Conservation (phyloP, 2,888 invertebrate species). For the Archips crataeganus region DNA sequence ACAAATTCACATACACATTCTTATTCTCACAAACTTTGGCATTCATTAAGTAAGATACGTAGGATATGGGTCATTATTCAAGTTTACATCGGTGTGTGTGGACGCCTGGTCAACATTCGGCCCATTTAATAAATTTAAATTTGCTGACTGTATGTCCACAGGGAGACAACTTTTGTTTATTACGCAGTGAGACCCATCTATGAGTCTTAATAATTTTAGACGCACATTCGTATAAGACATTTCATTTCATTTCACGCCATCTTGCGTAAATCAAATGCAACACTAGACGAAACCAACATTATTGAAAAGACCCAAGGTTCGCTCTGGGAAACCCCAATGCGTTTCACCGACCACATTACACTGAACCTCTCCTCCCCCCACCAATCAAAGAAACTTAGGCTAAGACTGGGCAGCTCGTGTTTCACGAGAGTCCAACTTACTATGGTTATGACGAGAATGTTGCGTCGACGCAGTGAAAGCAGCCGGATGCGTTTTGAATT, state of each 20-base stretch:
- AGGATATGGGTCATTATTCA: too few relatives aligned
- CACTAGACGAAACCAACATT: not conserved
- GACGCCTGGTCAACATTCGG: too few relatives aligned
- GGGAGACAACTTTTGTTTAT: too few relatives aligned
- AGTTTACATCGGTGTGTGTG: too few relatives aligned
- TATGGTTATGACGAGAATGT: not conserved
- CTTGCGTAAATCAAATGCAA: not conserved
- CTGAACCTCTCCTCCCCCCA: not conserved
- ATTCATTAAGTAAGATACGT: too few relatives aligned
- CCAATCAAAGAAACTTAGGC: not conserved
- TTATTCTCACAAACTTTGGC: too few relatives aligned
- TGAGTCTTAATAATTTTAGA: too few relatives aligned
- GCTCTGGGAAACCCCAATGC: conserved; percentile 7
- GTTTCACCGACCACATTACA: conserved; percentile 4
- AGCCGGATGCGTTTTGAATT: conserved; percentile 43
- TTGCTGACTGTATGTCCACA: too few relatives aligned
- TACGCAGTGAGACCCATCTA: too few relatives aligned
- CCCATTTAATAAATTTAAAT: too few relatives aligned
- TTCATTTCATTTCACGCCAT: not conserved
- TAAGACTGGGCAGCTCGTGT: not conserved
- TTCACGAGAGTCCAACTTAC: not conserved
- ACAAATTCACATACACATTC: too few relatives aligned
- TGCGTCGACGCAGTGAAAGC: conserved; percentile 39
- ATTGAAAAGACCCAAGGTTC: conserved; percentile 6
- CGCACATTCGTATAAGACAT: too few relatives aligned